Evolutionary conservation across 2,888 invertebrate genomes (phyloP), one percentile per base, ranked within the genome.

Genomic region (Polymixis lichenea): DNA sequence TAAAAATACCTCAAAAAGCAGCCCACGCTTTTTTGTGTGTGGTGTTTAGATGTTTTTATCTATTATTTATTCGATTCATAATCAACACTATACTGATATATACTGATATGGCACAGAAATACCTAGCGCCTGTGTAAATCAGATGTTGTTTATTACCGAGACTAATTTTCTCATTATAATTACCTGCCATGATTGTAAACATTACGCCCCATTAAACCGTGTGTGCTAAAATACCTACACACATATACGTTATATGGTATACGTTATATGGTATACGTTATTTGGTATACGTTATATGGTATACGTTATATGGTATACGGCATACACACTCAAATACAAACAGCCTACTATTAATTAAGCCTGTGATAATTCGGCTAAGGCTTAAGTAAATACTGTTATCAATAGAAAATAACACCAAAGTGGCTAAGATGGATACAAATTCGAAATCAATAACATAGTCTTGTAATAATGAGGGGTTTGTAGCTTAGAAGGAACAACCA

Each of bases 381-480:
- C 46, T 22, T n/a, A 49, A 58, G 15, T 66, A 60, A 60, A 53
- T 67, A 28, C 28, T n/a, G 17, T n/a, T 53, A 67, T 28, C 19
- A 65, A 51, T 75, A 9, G 38, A 73, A 65, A 38, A 28, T 73
- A 43, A 65, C n/a, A 53, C 60, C 64, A 73, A 65, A 73, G 65
- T n/a, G 28, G 15, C 28, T 46, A 32, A 32, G 32, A 32, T 32
- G 32, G 32, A 25, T 17, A 49, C 22, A 49, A 58, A 58, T 71
- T 15, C 13, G 43, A n/a, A 61, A 43, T 61, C n/a, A 7, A 61
- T 61, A 46, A 19, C n/a, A 28, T 2, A 17, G 25, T 7, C 17
- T 25, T 56, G 56, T 15, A 9, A 43, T 43, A 8, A 43, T 9
- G 43, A 43, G 43, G 11, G 43, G 43, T 9, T 43, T 43, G 11